Percentiles rank a stretch among this genome's conserved stretches.
These are phyloP conservation scores for Pterobdella sp. DNA, from an alignment of 2,888 invertebrate genomes.

Conservation along the genomic window DNA sequence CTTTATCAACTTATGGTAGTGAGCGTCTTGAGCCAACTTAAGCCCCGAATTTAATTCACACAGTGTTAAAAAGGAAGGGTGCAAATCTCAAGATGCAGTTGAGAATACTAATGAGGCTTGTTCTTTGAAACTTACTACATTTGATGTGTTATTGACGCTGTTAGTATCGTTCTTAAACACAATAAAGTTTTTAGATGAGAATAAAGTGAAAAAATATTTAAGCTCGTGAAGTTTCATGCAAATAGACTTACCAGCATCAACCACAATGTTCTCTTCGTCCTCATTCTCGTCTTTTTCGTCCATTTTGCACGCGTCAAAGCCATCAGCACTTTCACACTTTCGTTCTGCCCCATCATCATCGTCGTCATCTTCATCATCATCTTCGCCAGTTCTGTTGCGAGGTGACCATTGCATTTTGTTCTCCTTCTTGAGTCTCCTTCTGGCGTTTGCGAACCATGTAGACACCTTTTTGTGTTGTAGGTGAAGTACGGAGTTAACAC, in stretches of 20 bases:
- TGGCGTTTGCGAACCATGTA: conserved; percentile 92
- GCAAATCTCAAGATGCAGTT: not conserved
- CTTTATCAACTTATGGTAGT: conserved; percentile 4
- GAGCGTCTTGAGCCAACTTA: not conserved
- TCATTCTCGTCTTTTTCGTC: conserved; percentile 17
- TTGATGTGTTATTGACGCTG: not conserved
- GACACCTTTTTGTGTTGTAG: conserved; percentile 64
- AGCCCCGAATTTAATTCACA: conserved; percentile 3
- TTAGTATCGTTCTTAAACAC: not conserved
- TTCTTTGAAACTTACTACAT: not conserved
- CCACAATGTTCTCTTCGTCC: conserved; percentile 35
- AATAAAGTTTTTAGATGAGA: not conserved
- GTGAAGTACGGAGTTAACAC: too few species aligned
- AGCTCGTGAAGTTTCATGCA: not conserved
- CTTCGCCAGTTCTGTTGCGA: conserved; percentile 60
- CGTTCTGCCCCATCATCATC: conserved; percentile 39
- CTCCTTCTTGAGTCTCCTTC: conserved; percentile 85
- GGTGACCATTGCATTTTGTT: conserved; percentile 99
- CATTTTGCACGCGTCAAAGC: conserved; percentile 17
- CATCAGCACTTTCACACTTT: conserved; percentile 12
- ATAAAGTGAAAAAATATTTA: not conserved
- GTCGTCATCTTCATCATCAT: conserved; percentile 48
- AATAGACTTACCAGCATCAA: conserved; percentile 32
- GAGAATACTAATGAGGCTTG: conserved; percentile 6
- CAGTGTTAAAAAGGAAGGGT: not conserved